phyloP scores from a whole-genome alignment of 1,140 invertebrate species.

The Drosophila santomea region DNA sequence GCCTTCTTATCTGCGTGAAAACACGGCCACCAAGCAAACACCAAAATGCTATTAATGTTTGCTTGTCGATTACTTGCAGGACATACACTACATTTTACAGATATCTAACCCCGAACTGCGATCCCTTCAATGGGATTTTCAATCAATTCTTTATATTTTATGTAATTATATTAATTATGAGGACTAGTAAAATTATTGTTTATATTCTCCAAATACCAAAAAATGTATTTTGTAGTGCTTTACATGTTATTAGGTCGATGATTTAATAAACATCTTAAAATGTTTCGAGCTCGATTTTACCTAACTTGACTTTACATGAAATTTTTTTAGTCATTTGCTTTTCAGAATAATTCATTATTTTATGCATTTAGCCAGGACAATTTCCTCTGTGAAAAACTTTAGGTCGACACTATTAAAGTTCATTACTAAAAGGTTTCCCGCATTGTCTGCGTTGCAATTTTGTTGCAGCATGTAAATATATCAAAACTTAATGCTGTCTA shows the following conservation, averaged over 20 bases:
- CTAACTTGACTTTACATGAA: too few species aligned
- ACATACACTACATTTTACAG: neutral
- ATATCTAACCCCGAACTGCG: neutral
- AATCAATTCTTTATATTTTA: neutral
- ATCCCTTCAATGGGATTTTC: constrained; percentile 1
- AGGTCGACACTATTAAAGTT: constrained; percentile 61
- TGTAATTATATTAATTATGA: neutral
- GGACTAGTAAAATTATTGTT: too few species aligned
- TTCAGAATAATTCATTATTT: neutral
- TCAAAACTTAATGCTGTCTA: constrained; percentile 55
- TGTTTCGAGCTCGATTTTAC: too few species aligned
- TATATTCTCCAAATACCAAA: too few species aligned
- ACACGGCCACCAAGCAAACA: constrained; percentile 55
- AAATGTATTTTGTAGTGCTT: too few species aligned
- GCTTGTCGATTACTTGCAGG: constrained; percentile 17
- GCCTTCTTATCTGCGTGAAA: constrained; percentile 43
- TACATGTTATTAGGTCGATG: too few species aligned
- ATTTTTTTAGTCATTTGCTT: neutral
- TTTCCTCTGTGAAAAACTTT: constrained; percentile 14
- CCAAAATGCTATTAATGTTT: constrained; percentile 61
- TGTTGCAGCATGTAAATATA: constrained; percentile 62
- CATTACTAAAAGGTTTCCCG: constrained; percentile 59
- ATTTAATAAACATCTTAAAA: too few species aligned
- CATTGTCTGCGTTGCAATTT: constrained; percentile 56
- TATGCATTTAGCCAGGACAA: neutral